Evolutionary conservation across 2,888 invertebrate genomes (phyloP).

Genomic region (Holacanthella duospinosa): DNA sequence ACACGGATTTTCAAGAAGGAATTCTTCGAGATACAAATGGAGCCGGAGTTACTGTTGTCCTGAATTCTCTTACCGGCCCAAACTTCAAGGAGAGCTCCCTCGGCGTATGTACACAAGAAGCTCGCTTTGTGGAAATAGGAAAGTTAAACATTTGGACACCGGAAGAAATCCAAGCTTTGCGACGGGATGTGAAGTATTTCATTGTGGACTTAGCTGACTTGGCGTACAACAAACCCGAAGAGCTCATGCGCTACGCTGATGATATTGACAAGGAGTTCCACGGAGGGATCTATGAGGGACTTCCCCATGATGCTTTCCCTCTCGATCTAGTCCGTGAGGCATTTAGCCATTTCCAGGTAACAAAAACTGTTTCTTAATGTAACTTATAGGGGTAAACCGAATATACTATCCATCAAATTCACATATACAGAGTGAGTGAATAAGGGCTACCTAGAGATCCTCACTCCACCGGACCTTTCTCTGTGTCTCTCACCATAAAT

Average conservation of each 20-base stretch:
- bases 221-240: not conserved
- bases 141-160: slow-evolving; percentile 21
- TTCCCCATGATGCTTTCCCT: slow-evolving; percentile 22
- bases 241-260: slow-evolving; percentile 7
- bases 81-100: slow-evolving; percentile 26
- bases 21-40: slow-evolving; percentile 20
- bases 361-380: no score
- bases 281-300: slow-evolving; percentile 9
- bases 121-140: slow-evolving; percentile 27
- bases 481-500: no score
- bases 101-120: slow-evolving; percentile 12
- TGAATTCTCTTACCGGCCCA: slow-evolving; percentile 24
- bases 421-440: no score
- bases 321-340: slow-evolving; percentile 17
- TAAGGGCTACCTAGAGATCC: no score
- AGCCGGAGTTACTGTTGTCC: slow-evolving; percentile 20
- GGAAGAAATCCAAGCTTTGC: slow-evolving; percentile 16
- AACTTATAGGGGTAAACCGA: no score
- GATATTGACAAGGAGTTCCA: slow-evolving; percentile 12
- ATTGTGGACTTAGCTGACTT: slow-evolving; percentile 18
- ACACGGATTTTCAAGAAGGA: slow-evolving; percentile 18
- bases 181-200: slow-evolving; percentile 22
- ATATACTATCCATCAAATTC: no score
- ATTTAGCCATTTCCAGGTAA: slow-evolving; percentile 20
- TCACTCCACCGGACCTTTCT: no score